Evolutionary conservation across 2,888 invertebrate species (phyloP), one percentile per base, ranked within the genome.

Genomic region (Perizoma affinitatum): DNA sequence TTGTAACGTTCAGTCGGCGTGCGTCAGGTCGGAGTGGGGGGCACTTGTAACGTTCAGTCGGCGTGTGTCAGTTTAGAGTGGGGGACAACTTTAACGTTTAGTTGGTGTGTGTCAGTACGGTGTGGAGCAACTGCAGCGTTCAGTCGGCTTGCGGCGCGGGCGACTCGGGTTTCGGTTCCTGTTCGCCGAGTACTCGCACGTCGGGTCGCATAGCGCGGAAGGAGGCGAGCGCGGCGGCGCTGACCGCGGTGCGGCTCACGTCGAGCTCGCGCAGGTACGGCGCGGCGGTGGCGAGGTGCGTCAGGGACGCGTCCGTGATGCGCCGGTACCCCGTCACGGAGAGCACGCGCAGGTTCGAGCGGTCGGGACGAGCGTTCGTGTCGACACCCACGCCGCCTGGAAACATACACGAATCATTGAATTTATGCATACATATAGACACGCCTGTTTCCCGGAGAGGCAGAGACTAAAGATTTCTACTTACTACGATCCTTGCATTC

Each of bases 241-340:
- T 95, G 0, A 96, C 95, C 0, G 91, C 88, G 0, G 96, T 96
- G 0, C 94, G 94, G 0, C 94, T 94, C 0, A 97, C 93, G 80
- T 97, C 96, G 0, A 97, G 77, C 34, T 84, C 84, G 6, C 86
- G 78, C 9, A 96, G 78, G 57, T 90, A 79, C 0, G 94, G 94
- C 0, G 95, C 94, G 0, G 95, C 94, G 0, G 92, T 90, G 0
- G 93, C 93, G 52, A 96, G 79, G 76, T 95, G 95, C 9, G 83
- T 79, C 11, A 96, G 75, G 48, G 95, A 94, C 5, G 90, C 81
- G 72, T 96, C 93, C 0, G 96, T 95, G 0, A 96, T 93, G 57
- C 88, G 86, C 5, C 91, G 87, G 72, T 94, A 96, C 5, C 95
- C 94, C 0, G 94, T 93, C 5, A 93, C 85, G 4, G 91, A 89